Conservation (phyloP, 2,888 invertebrate genomes). For the Dryomyza anilis region DNA sequence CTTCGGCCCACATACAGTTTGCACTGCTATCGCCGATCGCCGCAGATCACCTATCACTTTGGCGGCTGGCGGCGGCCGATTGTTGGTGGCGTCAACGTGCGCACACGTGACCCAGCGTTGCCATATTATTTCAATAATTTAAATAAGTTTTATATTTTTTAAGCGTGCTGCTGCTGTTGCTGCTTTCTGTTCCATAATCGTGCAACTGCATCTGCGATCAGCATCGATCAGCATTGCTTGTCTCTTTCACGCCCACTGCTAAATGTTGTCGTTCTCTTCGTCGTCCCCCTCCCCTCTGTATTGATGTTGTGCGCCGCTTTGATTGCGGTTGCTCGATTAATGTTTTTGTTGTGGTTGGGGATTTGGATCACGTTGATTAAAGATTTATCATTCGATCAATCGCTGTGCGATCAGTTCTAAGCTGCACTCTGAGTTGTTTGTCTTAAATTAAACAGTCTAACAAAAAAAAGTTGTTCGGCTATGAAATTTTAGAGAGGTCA, state of each 20-base stretch:
- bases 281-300: background rate
- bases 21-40: too few relatives aligned
- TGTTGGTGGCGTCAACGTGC: background rate
- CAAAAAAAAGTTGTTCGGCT: too few relatives aligned
- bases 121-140: constrained; percentile 2
- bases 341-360: too few relatives aligned
- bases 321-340: background rate
- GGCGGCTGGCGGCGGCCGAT: too few relatives aligned
- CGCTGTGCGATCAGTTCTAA: background rate
- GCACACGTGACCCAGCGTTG: background rate
- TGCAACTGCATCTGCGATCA: background rate
- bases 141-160: constrained; percentile 9
- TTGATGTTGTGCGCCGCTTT: background rate
- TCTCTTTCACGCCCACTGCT: background rate
- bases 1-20: too few relatives aligned
- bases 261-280: background rate
- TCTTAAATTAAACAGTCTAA: too few relatives aligned
- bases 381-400: constrained; percentile 7
- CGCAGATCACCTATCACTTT: too few relatives aligned
- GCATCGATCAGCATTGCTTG: background rate
- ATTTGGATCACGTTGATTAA: constrained; percentile 8
- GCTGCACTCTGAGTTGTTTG: too few relatives aligned
- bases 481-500: too few relatives aligned
- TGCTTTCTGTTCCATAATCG: background rate
- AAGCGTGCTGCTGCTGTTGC: background rate